Base-by-base conservation (phyloP, 2,113 vertebrate species). In the Puntigrus tetrazona region DNA sequence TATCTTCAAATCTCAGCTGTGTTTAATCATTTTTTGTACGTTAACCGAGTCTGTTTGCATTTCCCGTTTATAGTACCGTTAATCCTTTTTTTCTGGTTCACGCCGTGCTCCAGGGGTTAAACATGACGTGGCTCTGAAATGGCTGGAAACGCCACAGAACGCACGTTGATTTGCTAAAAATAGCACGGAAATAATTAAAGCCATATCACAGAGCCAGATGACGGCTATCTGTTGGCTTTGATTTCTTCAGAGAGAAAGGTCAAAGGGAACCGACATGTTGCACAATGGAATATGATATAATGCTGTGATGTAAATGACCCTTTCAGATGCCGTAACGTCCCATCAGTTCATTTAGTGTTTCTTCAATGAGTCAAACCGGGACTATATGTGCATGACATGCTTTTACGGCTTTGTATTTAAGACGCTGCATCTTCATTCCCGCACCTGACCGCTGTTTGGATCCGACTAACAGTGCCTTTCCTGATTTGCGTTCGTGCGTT, bases 131-230 rank as follows among this genome's bases (percentile, higher is more conserved):
- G 79, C 82, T 82, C 41, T 34, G 18, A 81, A 67, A 29, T 67
- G 61, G 16, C 38, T 31, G 7, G 25, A 81, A 81, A 31, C 38
- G n/a, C 25, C 25, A 50, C 2, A 82, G 84, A 87, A 87, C 70
- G 79, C 75, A 78, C 22, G 9, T 34, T 81, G 59, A 34, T 67
- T 22, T 31, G 61, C 78, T 81, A 50, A 34, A 61, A n/a, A 67
- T 81, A 81, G 78, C 41, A 31, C 10, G 27, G 78, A 81, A 81
- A 50, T 67, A 81, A 81, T 67, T 81, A 67, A 50, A 63, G 61
- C 25, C n/a, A 34, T 50, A 67, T 67, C 41, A 67, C 38, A 81
- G 78, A 47, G 61, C 25, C 41, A 25, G 7, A 81, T 45, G 41
- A 81, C 43, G 50, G 38, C 55, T 61, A 59, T 80, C 18, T 81